A percentile compares a stretch with the other conserved stretches of the same genome.
phyloP scores from a whole-genome alignment of 2,113 vertebrate species.

The Toxostoma redivivum region DNA sequence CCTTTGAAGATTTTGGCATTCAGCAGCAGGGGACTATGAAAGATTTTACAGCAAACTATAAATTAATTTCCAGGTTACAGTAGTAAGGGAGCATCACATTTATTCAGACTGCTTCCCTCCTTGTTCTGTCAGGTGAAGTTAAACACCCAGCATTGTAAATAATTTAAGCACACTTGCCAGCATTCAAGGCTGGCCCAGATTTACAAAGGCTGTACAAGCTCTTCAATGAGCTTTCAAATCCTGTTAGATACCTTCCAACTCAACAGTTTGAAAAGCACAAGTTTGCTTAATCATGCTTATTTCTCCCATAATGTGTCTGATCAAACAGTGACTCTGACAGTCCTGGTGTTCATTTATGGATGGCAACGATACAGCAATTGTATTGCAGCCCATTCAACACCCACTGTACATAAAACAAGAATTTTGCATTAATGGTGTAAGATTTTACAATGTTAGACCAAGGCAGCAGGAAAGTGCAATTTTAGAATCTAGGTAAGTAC shows the following conservation, averaged over 20 bases:
- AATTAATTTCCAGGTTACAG: slow-evolving; percentile 3
- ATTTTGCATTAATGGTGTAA: not conserved
- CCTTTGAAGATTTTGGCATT: slow-evolving; percentile 4
- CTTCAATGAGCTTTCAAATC: not conserved
- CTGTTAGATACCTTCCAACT: not conserved
- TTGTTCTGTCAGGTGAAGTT: slow-evolving; percentile 36
- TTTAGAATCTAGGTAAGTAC: not conserved
- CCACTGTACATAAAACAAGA: not conserved
- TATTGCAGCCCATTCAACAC: not conserved
- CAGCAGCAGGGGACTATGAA: not conserved
- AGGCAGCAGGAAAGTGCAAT: not conserved
- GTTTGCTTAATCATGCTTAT: not conserved
- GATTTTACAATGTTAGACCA: not conserved
- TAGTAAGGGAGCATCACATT: slow-evolving; percentile 40
- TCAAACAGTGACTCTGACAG: not conserved
- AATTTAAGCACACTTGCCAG: not conserved
- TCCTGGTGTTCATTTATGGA: not conserved
- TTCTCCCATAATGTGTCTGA: not conserved
- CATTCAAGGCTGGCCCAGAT: not conserved
- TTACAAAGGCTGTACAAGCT: not conserved
- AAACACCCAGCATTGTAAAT: slow-evolving; percentile 43
- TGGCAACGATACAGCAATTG: rapidly evolving
- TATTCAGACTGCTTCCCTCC: slow-evolving; percentile 63
- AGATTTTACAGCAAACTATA: not conserved
- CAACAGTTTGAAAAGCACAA: not conserved